Percentiles rank a stretch among this genome's conserved stretches.
phyloP scores from a whole-genome alignment of 2,888 invertebrate genomes.

The Tipula vernalis region DNA sequence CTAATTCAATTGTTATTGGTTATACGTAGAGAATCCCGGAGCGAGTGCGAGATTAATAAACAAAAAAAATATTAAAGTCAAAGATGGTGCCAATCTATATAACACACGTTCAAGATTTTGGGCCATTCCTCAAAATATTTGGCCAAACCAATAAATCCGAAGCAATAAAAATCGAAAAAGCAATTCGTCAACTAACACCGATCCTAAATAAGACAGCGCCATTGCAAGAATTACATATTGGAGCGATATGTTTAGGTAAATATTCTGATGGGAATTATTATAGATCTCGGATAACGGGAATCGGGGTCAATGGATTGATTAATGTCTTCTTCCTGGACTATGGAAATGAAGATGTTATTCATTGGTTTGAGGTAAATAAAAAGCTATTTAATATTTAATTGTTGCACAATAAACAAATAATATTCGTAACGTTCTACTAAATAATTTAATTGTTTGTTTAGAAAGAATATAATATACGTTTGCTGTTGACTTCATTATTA shows the following conservation, averaged over 20 bases:
- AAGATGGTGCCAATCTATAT: conserved; percentile 34
- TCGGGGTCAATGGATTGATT: conserved; percentile 41
- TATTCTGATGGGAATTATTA: conserved; percentile 54
- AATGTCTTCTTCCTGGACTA: conserved; percentile 57
- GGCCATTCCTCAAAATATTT: conserved; percentile 56
- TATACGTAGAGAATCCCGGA: not conserved
- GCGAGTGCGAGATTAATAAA: not conserved
- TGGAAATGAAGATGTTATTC: conserved; percentile 49
- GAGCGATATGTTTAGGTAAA: conserved; percentile 50
- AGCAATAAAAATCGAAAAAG: conserved; percentile 43
- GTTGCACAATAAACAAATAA: not conserved
- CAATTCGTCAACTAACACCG: not conserved
- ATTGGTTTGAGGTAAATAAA: conserved; percentile 38
- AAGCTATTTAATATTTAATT: conserved; percentile 19
- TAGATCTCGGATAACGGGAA: conserved; percentile 45
- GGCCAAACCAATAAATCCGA: conserved; percentile 52
- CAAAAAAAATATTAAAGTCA: not conserved
- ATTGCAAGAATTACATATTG: not conserved
- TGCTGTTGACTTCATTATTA: not conserved
- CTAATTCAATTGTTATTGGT: not conserved
- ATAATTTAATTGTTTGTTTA: not conserved
- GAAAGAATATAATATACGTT: not conserved
- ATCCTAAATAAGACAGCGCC: conserved; percentile 18
- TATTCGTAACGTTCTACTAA: not conserved
- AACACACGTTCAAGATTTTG: conserved; percentile 56